phyloP scores from a whole-genome alignment of 2,888 invertebrate species.

The Nycteola revayana region DNA sequence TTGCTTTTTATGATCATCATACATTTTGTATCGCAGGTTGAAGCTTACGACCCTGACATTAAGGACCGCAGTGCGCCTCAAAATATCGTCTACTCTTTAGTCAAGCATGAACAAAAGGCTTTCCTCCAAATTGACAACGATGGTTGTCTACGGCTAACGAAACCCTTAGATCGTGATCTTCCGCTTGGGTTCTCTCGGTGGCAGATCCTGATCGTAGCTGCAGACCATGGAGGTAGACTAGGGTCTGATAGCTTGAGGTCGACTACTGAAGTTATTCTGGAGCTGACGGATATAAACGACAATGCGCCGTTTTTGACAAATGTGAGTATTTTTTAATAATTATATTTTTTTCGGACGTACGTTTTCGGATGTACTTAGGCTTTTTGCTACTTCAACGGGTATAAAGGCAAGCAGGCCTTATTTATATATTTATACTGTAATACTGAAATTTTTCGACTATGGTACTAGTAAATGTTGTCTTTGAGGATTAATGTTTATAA shows the following conservation, averaged over 20 bases:
- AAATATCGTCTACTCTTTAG: slow-evolving; percentile 88
- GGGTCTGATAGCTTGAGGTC: slow-evolving; percentile 83
- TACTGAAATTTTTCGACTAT: too few species aligned
- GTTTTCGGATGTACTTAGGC: too few species aligned
- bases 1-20: background rate
- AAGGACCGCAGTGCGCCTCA: slow-evolving; percentile 88
- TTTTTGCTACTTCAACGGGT: too few species aligned
- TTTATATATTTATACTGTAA: too few species aligned
- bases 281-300: slow-evolving; percentile 93
- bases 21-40: slow-evolving; percentile 64
- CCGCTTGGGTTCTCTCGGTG: slow-evolving; percentile 92
- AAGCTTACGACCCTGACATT: slow-evolving; percentile 94
- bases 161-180: slow-evolving; percentile 93
- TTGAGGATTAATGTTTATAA: too few species aligned
- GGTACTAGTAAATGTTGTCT: too few species aligned
- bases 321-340: slow-evolving; percentile 70
- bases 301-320: slow-evolving; percentile 94
- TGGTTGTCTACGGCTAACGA: slow-evolving; percentile 88
- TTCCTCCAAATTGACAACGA: slow-evolving; percentile 87
- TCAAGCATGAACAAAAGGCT: slow-evolving; percentile 87
- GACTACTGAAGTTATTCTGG: slow-evolving; percentile 86
- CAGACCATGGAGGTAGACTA: slow-evolving; percentile 86
- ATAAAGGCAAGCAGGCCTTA: too few species aligned
- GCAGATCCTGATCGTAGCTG: slow-evolving; percentile 88
- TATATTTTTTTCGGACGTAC: too few species aligned